Evolutionary conservation across 2,113 vertebrate genomes (phyloP).

Genomic region (Channa argus): DNA sequence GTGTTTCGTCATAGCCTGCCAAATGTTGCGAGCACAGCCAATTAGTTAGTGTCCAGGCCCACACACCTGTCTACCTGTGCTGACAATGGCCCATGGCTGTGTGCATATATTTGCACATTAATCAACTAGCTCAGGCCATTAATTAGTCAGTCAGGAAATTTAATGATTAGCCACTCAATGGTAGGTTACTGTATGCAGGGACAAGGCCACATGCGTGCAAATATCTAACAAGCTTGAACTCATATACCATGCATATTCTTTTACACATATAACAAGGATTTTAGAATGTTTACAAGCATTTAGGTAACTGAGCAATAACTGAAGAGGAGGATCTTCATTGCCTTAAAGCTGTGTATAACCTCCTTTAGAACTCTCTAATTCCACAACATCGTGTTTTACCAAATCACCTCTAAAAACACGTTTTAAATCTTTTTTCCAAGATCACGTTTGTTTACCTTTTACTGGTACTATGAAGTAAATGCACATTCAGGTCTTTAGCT

Average conservation of each 20-base stretch:
- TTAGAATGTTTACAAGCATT: neutral
- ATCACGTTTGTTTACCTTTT: neutral
- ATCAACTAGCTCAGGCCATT: conserved; percentile 67
- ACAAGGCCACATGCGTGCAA: neutral
- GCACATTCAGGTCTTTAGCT: neutral
- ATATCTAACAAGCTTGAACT: neutral
- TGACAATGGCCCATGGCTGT: conserved; percentile 68
- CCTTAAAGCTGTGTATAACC: neutral
- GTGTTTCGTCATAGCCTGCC: conserved; percentile 57
- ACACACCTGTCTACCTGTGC: conserved; percentile 77
- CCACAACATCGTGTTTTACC: neutral
- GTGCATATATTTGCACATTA: conserved; percentile 75
- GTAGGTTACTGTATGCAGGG: conserved; percentile 7
- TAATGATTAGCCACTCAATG: conserved; percentile 52
- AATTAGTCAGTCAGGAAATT: conserved; percentile 70
- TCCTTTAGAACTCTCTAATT: neutral
- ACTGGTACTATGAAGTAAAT: neutral
- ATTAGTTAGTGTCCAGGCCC: conserved; percentile 71
- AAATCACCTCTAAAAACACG: neutral
- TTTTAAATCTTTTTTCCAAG: neutral
- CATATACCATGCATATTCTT: neutral
- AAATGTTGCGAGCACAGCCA: conserved; percentile 68
- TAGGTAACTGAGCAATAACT: neutral
- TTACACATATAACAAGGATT: conserved; percentile 1
- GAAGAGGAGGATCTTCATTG: neutral